Base-by-base conservation (phyloP, 2,113 vertebrate genomes). In the Himantopus leucocephalus region DNA sequence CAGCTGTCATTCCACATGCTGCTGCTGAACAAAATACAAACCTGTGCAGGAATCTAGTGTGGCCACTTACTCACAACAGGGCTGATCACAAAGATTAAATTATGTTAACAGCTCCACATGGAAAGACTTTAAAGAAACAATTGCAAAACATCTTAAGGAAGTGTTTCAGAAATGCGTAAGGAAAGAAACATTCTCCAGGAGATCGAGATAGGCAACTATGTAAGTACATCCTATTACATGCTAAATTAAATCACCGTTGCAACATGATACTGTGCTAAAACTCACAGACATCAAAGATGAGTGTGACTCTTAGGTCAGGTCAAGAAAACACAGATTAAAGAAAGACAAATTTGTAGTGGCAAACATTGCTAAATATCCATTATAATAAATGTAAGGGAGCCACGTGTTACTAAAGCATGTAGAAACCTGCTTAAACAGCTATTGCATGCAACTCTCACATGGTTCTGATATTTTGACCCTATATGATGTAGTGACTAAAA, bases 81-180 rank as follows among this genome's bases (percentile, higher is more conserved):
- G 41, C 35, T 45, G 37, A 92, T 92, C 71, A 55, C 43, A 50
- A 70, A 91, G 92, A 92, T 94, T 73, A 85, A 94, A 37, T n/a
- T 23, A 27, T 45, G 37, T 84, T 41, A 34, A 93, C 85, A 96
- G 52, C 52, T 81, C 80, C 60, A n/a, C 9, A 32, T 75, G 76
- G 91, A 78, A 91, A 20, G 52, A 41, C 86, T 96, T 95, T 75
- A 94, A 91, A 96, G 94, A 91, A 92, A 43, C 70, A 55, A 82
- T 94, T 97, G 92, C 89, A 89, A 96, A 97, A 97, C 77, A 12
- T 30, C 48, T 89, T 26, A 92, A 92, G 95, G 96, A 97, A 96
- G 76, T 79, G 85, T 70, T 92, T 75, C 66, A 97, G 87, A 88
- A 95, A 79, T 37, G 84, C 7, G 29, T 95, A 95, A 94, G 94